Base-by-base conservation (phyloP, 2,797 vertebrate species). In the Champsocephalus gunnari region DNA sequence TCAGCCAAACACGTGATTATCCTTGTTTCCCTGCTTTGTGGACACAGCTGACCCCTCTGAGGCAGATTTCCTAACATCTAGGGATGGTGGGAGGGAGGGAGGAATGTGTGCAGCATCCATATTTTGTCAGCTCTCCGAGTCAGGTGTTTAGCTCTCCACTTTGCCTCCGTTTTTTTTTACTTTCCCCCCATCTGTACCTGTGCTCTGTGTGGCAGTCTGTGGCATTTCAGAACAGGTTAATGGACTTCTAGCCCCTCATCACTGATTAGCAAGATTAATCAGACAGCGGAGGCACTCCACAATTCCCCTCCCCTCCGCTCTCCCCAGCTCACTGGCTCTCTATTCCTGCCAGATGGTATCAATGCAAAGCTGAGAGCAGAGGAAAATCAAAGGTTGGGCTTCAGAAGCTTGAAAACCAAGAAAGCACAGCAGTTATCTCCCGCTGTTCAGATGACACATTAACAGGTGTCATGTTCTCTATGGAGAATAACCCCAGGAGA, bases 201-300 rank as follows among this genome's bases (percentile, higher is more conserved):
- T 53, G 48, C 75, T 82, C 78, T 63, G 0, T 7, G 59, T 24
- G 61, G 66, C 88, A 76, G 84, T 82, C 80, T 76, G 83, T 61
- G 58, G 80, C 13, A 16, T 85, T 89, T 82, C 74, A 10, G 71
- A 89, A 80, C 82, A 90, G 90, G 89, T 92, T 93, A 93, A 93
- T 92, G 87, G 90, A 93, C 92, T 89, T 91, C 90, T 88, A 92
- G 89, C 89, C 89, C 83, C 88, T 93, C 90, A 76, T 86, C 75
- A 48, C 82, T 87, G 87, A 93, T 92, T 92, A 91, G 81, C 87
- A 92, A 91, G 91, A 94, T 93, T 93, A 90, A 93, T 94, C 90
- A 89, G 89, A 91, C 87, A 84, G 83, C 12, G 5, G 64, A 81
- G 80, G 72, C 45, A 6, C 79, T 81, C 66, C 64, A 41, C 17